These are phyloP conservation scores for Sparidentex hasta DNA, from an alignment of 2,797 vertebrate species.

Conservation along the genomic window DNA sequence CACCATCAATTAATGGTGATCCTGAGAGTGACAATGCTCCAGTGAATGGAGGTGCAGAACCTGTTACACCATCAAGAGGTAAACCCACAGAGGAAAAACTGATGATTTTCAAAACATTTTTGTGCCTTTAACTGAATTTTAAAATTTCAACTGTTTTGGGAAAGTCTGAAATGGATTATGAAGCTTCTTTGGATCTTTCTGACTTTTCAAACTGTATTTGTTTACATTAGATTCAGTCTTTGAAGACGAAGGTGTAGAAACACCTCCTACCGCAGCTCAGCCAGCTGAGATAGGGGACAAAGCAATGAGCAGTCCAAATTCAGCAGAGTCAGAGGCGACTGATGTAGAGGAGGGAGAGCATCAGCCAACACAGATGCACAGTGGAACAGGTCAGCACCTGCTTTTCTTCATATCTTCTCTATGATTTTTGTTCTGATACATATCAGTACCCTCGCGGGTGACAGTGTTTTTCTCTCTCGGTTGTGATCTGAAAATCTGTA, in stretches of 20 bases:
- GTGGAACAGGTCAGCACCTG: constrained; percentile 48
- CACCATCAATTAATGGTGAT: constrained; percentile 77
- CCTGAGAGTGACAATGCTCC: constrained; percentile 41
- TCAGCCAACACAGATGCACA: constrained; percentile 16
- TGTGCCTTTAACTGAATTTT: too few relatives aligned
- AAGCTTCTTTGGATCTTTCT: not conserved
- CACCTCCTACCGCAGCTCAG: constrained; percentile 30
- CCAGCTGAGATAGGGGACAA: constrained; percentile 38
- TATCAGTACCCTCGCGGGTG: not conserved
- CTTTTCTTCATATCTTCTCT: not conserved
- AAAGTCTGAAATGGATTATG: not conserved
- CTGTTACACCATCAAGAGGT: constrained; percentile 73
- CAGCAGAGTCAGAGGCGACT: constrained; percentile 30
- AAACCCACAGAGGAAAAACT: not conserved
- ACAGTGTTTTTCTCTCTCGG: not conserved
- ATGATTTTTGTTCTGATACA: not conserved
- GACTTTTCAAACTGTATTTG: not conserved
- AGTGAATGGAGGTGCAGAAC: constrained; percentile 56
- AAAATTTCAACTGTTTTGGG: too few relatives aligned
- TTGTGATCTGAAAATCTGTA: not conserved
- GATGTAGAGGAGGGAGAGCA: constrained; percentile 48
- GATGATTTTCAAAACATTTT: too few relatives aligned
- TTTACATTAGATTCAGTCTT: constrained; percentile 65
- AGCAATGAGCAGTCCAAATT: constrained; percentile 37
- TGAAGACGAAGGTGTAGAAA: constrained; percentile 69